Evolutionary conservation across 2,113 vertebrate species (phyloP), one percentile per base, ranked within the genome.

Genomic region (Mionectes macconnelli): DNA sequence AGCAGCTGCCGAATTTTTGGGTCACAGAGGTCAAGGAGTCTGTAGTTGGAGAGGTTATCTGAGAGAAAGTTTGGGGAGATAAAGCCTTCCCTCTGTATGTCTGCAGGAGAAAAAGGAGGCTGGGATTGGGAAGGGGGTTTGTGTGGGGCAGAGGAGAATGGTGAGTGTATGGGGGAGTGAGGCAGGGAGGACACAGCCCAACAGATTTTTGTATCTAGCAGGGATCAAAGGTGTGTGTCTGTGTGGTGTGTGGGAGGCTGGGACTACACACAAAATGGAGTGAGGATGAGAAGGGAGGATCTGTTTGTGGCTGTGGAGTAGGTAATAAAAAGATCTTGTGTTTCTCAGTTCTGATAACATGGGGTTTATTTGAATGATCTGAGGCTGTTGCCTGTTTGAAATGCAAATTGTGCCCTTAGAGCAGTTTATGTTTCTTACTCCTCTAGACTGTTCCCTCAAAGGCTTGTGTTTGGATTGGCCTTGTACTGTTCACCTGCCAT

Each of bases 361-460:
- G 92, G 81, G 87, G 8, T 84, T 95, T 92, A 84, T 94, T 90
- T 89, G 92, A 92, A 68, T 89, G 86, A 90, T 93, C 79, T 93
- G 88, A 96, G 93, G 60, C 92, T 90, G 88, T 37, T 96, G 79
- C 64, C 85, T 94, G 90, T 94, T 96, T 96, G 96, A 96, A 97
- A 95, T 93, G 96, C 86, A 93, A 87, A 96, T 96, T 3, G 86
- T 97, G 88, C 93, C 90, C 96, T 95, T 24, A 57, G 86, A 97
- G 94, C 83, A 73, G 88, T 62, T 93, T 78, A 35, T 92, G 88
- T 68, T 96, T 62, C 93, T 72, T 60, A 25, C n/a, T 95, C 39
- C 94, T 90, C 83, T 89, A 88, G 63, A 94, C 80, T 53, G 44
- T 69, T 96, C 57, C 63, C 91, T 68, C 69, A 59, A 84, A 93